A percentile compares a stretch with the other conserved stretches of the same genome.
Conservation (phyloP, 2,113 vertebrate genomes). For the Erythrocebus patas region DNA sequence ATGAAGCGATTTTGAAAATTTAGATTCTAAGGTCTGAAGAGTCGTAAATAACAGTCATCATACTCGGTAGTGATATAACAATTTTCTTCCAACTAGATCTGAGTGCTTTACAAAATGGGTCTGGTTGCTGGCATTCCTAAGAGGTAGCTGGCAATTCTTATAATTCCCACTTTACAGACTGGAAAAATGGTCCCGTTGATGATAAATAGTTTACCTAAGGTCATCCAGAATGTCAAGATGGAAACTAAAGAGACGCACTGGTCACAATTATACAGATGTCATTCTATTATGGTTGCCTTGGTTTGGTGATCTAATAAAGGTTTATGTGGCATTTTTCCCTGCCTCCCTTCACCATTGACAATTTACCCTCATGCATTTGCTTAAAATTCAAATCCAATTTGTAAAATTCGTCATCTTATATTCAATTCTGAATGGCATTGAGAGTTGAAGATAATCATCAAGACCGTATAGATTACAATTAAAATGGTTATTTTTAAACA, state of each 20-base stretch:
- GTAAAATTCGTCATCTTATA: background rate
- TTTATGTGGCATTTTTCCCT: background rate
- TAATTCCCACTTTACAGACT: background rate
- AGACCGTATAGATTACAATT: background rate
- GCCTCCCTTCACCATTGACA: background rate
- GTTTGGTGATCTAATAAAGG: background rate
- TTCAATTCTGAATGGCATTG: background rate
- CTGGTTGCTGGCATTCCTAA: background rate
- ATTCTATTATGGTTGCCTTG: background rate
- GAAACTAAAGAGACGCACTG: background rate
- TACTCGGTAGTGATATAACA: background rate
- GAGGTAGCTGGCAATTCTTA: background rate
- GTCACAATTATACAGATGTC: no score
- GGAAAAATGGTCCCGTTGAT: background rate
- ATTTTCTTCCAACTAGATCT: background rate
- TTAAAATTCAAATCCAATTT: background rate
- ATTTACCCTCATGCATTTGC: background rate
- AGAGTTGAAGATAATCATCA: background rate
- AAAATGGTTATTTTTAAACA: conserved; percentile 6
- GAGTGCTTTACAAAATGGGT: background rate
- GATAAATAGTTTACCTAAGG: background rate
- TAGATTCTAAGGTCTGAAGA: background rate
- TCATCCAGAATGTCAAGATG: background rate
- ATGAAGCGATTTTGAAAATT: conserved; percentile 26
- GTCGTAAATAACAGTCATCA: conserved; percentile 13